These are phyloP conservation scores for Sclerurus mexicanus DNA, from an alignment of 2,113 vertebrate genomes.

Conservation along the genomic window DNA sequence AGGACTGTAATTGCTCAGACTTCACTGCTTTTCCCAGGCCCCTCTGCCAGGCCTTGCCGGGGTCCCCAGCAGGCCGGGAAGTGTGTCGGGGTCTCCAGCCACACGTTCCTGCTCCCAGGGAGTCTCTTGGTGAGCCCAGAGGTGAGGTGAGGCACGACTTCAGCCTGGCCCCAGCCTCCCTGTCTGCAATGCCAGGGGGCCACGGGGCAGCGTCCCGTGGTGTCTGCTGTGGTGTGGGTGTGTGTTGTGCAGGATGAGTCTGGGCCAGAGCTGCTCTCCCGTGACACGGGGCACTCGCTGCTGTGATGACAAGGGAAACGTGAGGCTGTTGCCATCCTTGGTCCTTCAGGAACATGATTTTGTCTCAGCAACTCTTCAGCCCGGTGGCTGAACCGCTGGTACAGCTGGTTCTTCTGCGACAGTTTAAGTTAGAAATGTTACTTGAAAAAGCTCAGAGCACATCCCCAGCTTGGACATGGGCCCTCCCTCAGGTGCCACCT, in stretches of 20 bases:
- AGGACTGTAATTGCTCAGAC: neutral
- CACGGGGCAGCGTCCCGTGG: neutral
- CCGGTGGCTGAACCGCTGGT: rapidly evolving
- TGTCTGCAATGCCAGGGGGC: neutral
- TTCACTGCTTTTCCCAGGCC: neutral
- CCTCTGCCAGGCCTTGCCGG: neutral
- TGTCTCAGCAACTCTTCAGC: neutral
- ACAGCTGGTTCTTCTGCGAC: neutral
- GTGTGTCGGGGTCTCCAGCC: rapidly evolving
- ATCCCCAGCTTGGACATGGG: neutral
- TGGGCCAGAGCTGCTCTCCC: neutral
- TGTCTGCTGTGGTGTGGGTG: neutral
- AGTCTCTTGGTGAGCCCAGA: neutral
- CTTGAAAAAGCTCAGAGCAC: neutral
- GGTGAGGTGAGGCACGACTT: neutral
- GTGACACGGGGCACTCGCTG: neutral
- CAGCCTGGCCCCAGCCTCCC: neutral
- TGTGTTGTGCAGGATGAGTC: neutral
- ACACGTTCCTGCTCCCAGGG: neutral
- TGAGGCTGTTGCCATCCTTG: neutral
- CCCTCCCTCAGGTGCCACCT: neutral
- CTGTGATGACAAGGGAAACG: neutral
- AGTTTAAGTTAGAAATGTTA: neutral
- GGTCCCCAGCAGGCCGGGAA: neutral
- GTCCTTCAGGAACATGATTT: neutral